Evolutionary conservation across 1,140 invertebrate genomes (phyloP), one percentile per base, ranked within the genome.

Genomic region (Galleria mellonella): DNA sequence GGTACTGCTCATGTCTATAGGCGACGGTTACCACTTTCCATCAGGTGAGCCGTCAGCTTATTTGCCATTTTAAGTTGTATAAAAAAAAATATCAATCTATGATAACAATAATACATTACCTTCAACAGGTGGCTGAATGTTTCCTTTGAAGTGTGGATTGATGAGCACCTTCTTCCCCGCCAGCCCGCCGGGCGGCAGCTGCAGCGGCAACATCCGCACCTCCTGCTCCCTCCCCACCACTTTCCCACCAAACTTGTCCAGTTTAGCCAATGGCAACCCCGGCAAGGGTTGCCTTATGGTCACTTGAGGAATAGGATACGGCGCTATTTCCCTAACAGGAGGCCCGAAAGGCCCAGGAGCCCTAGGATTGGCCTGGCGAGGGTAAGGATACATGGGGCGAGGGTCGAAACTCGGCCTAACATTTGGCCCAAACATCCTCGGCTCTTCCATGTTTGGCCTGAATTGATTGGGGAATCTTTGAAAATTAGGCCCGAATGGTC

Each of bases 91-190:
- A 17, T 37, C 1, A 3, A 28, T n/a, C n/a, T n/a, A n/a, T n/a
- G n/a, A n/a, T n/a, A n/a, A 6, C 17, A 3, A 3, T 2, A 23
- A 43, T 12, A 33, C 47, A 52, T 69, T 55, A 84, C 81, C 78
- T 43, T 83, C 81, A 47, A 72, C 63, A 7, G 81, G 81, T 0
- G 74, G 70, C 38, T 84, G 77, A 17, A 83, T 77, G 32, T 69
- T 79, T n/a, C 78, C 78, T 53, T 84, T 83, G 37, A 84, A 84
- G 35, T 84, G 81, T 11, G 81, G 81, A 58, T 84, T 84, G 32
- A 84, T 84, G 9, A 84, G 54, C 32, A 84, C 81, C 37, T 84
- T 84, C 64, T 84, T 84, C 6, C 78, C 78, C 0, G 77, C 64
- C 11, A 82, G 31, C 1, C 63, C 71, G 6, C 64, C 62, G 0